Evolutionary conservation across 2,888 invertebrate species (phyloP).

Genomic region (Galeruca laticollis): DNA sequence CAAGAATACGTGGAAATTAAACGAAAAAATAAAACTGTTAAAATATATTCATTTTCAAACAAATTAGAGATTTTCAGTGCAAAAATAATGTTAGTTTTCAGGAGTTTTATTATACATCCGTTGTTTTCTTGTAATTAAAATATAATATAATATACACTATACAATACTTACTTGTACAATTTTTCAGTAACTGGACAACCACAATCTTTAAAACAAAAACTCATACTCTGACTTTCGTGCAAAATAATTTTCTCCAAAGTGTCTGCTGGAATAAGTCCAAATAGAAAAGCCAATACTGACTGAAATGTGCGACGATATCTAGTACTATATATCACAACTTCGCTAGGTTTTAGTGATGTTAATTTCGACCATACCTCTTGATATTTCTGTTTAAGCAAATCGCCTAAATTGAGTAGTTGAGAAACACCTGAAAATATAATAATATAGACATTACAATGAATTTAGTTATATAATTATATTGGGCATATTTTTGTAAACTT

Average conservation of each 20-base stretch:
- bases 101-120: too few relatives aligned
- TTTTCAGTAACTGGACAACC: slow-evolving; percentile 80
- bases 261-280: slow-evolving; percentile 77
- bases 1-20: too few relatives aligned
- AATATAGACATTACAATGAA: not conserved
- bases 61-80: too few relatives aligned
- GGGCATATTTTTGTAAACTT: not conserved
- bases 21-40: too few relatives aligned
- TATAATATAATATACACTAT: not conserved
- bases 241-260: slow-evolving; percentile 76
- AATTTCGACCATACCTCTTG: slow-evolving; percentile 67
- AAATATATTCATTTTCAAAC: too few relatives aligned
- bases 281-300: slow-evolving; percentile 85
- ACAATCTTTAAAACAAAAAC: slow-evolving; percentile 89
- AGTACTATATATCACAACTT: slow-evolving; percentile 82
- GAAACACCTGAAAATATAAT: slow-evolving; percentile 65
- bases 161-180: slow-evolving; percentile 68
- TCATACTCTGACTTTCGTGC: slow-evolving; percentile 82
- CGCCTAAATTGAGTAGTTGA: slow-evolving; percentile 86
- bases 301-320: slow-evolving; percentile 91
- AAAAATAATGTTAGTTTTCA: too few relatives aligned
- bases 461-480: slow-evolving; percentile 2
- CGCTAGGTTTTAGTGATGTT: slow-evolving; percentile 68
- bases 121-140: too few relatives aligned
- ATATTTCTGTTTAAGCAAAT: slow-evolving; percentile 73